Evolutionary conservation across 2,888 invertebrate species (phyloP).

Genomic region (Rapana venosa): DNA sequence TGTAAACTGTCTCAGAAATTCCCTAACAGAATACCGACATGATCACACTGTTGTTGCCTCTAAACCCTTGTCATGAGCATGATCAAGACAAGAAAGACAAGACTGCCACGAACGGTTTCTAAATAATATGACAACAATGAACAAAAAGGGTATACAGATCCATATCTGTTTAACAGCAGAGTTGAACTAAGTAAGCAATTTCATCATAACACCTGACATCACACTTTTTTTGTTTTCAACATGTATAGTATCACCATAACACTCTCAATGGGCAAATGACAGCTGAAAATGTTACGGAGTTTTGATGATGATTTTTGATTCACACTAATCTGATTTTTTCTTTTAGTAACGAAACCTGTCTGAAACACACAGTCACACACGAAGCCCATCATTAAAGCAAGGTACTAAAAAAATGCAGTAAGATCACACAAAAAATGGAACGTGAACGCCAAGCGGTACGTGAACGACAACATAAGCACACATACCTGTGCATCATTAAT

Average conservation of each 20-base stretch:
- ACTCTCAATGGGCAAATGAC: not conserved
- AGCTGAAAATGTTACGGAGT: not conserved
- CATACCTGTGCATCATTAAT: not conserved
- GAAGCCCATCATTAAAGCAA: not conserved
- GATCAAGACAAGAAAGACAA: too few relatives aligned
- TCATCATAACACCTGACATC: too few relatives aligned
- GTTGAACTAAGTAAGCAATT: not conserved
- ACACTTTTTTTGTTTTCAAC: not conserved
- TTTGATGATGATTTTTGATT: constrained; percentile 16
- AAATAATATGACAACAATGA: too few relatives aligned
- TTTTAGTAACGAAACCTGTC: not conserved
- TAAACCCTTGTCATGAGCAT: too few relatives aligned
- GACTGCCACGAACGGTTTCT: too few relatives aligned
- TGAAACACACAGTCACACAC: not conserved
- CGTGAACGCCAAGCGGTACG: not conserved
- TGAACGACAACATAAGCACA: not conserved
- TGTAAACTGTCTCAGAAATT: too few relatives aligned
- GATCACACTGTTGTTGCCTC: too few relatives aligned
- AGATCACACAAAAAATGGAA: not conserved
- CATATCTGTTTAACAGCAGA: not conserved
- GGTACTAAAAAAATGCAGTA: not conserved
- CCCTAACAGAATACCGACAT: too few relatives aligned
- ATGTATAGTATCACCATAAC: not conserved
- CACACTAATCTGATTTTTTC: not conserved
- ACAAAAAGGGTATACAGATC: too few relatives aligned